Percentiles rank a stretch among this genome's conserved stretches.
phyloP scores from a whole-genome alignment of 2,113 vertebrate species.

The Hydropotes inermis region DNA sequence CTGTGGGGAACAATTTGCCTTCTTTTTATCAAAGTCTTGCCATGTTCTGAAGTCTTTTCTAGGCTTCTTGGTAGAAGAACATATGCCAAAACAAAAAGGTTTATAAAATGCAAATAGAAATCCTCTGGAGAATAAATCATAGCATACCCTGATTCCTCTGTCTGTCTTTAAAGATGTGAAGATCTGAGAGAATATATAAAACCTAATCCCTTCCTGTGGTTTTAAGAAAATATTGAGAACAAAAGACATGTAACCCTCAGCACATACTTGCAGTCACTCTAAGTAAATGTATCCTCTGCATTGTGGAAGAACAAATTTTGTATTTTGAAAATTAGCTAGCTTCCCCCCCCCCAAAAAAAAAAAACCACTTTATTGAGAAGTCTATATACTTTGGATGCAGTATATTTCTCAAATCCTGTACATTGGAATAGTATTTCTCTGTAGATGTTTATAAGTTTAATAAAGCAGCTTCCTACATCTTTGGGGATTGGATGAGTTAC shows the following conservation, averaged over 20 bases:
- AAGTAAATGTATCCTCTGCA: not conserved
- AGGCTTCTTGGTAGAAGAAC: not conserved
- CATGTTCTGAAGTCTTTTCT: not conserved
- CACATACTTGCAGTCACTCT: not conserved
- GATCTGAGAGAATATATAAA: slow-evolving; percentile 7
- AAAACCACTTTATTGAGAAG: not conserved
- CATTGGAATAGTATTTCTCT: not conserved
- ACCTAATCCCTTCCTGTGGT: not conserved
- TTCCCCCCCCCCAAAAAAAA: fast-evolving
- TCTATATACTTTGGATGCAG: not conserved
- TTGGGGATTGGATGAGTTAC: not conserved
- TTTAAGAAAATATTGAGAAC: slow-evolving; percentile 17
- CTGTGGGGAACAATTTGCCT: not conserved
- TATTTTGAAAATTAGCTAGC: not conserved
- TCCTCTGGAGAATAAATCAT: not conserved
- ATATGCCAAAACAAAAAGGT: not conserved
- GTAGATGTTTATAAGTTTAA: not conserved
- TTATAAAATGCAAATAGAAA: not conserved
- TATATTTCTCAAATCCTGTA: not conserved
- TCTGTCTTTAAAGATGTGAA: slow-evolving; percentile 18
- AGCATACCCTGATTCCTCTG: not conserved
- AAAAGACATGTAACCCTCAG: not conserved
- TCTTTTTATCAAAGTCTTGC: not conserved
- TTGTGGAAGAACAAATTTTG: not conserved
- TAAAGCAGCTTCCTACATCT: not conserved